These are phyloP conservation scores for Drosophila burlai DNA, from an alignment of 1,140 invertebrate species.

Conservation along the genomic window DNA sequence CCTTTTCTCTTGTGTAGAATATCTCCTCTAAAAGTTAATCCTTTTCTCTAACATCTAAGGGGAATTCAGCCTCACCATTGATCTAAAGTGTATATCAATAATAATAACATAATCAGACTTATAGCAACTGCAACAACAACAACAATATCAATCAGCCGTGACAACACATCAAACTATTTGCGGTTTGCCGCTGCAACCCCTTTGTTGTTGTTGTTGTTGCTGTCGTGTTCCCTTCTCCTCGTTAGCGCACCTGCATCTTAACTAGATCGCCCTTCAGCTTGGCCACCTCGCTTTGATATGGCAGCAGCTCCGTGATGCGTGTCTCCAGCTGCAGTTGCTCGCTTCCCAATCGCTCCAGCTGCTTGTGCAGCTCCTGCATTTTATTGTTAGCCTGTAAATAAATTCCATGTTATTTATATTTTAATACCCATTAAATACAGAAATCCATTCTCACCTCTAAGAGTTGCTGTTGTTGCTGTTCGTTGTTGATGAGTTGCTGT, in stretches of 20 bases:
- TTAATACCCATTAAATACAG: too few species aligned
- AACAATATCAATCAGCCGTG: conserved; percentile 49
- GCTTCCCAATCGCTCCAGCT: conserved; percentile 84
- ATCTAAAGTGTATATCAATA: conserved; percentile 1
- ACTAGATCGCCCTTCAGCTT: conserved; percentile 86
- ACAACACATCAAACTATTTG: conserved; percentile 45
- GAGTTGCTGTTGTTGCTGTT: conserved; percentile 80
- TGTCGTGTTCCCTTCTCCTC: neutral
- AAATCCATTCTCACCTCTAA: conserved; percentile 62
- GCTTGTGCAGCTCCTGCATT: conserved; percentile 82
- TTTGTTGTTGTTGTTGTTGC: too few species aligned
- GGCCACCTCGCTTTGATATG: conserved; percentile 86
- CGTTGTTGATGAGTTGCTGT: conserved; percentile 75
- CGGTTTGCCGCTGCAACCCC: conserved; percentile 17
- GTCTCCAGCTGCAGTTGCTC: conserved; percentile 86
- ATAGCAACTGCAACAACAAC: neutral
- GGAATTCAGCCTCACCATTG: neutral
- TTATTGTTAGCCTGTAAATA: conserved; percentile 79
- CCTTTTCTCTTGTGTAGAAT: neutral
- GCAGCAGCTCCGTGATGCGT: conserved; percentile 86
- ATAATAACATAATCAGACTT: conserved; percentile 6
- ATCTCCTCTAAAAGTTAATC: too few species aligned
- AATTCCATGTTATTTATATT: neutral
- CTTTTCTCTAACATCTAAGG: neutral
- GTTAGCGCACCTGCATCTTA: conserved; percentile 80